Conservation (phyloP, 1,140 invertebrate genomes). For the Argopecten irradians region DNA sequence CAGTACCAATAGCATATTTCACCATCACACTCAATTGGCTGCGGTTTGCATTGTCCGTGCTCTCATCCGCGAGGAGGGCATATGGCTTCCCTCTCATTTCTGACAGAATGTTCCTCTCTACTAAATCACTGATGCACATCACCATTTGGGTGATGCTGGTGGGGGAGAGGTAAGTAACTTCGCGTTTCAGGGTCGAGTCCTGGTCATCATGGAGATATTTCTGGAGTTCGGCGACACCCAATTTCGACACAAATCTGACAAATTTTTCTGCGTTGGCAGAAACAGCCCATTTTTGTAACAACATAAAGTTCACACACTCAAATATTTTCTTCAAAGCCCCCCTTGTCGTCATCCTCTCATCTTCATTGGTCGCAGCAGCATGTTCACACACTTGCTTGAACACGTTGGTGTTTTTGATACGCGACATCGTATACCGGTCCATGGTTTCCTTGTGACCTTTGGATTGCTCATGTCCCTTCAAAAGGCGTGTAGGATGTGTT, state of each 20-base stretch:
- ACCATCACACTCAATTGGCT: slow-evolving; percentile 27
- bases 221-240: background rate
- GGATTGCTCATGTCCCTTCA: background rate
- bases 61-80: slow-evolving; percentile 29
- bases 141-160: background rate
- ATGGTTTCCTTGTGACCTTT: background rate
- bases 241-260: background rate
- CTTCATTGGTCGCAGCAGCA: no score
- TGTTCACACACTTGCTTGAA: background rate
- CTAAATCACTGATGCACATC: background rate
- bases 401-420: background rate
- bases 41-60: background rate
- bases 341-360: no score
- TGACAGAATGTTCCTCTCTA: background rate
- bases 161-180: background rate
- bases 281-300: background rate
- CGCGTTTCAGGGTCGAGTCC: background rate
- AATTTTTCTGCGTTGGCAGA: no score
- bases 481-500: background rate
- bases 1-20: background rate
- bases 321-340: background rate
- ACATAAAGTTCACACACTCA: background rate
- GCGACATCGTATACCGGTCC: background rate
- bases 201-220: no score
- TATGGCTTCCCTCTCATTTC: background rate